These are phyloP conservation scores for Cepaea hortensis DNA, from an alignment of 2,888 invertebrate species.

Conservation along the genomic window DNA sequence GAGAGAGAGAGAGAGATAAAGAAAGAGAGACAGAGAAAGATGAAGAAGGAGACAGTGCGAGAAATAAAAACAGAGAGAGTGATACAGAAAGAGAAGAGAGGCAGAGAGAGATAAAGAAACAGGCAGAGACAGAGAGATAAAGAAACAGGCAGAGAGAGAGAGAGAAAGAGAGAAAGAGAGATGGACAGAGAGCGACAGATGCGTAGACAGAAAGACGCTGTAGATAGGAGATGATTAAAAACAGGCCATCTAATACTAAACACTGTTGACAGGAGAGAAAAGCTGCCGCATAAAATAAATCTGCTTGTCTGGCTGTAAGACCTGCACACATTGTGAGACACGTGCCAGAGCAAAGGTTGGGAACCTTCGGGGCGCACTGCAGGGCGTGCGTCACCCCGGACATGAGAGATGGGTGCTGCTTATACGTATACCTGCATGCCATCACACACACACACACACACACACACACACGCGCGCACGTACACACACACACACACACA, in stretches of 20 bases:
- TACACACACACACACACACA: too few species aligned
- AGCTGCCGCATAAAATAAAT: too few species aligned
- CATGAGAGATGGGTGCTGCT: too few species aligned
- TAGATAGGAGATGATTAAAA: neutral
- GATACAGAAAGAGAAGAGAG: neutral
- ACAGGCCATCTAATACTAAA: neutral
- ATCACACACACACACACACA: too few species aligned
- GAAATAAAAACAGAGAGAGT: slow-evolving; percentile 12
- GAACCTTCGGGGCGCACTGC: too few species aligned
- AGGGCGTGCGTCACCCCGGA: too few species aligned
- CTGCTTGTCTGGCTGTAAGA: too few species aligned
- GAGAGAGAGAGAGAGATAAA: neutral
- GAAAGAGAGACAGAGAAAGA: neutral
- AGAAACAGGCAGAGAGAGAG: neutral
- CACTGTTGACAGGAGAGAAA: neutral
- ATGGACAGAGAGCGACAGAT: slow-evolving; percentile 9
- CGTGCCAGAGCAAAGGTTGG: too few species aligned
- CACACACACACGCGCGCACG: too few species aligned
- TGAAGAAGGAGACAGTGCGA: neutral
- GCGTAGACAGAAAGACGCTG: neutral
- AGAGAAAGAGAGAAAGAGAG: neutral
- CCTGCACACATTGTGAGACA: too few species aligned
- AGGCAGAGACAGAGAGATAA: neutral
- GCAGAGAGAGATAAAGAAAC: neutral
- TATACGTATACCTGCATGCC: too few species aligned